These are phyloP conservation scores for Trochalopteron elliotii DNA, from an alignment of 2,113 vertebrate species.

Conservation along the genomic window DNA sequence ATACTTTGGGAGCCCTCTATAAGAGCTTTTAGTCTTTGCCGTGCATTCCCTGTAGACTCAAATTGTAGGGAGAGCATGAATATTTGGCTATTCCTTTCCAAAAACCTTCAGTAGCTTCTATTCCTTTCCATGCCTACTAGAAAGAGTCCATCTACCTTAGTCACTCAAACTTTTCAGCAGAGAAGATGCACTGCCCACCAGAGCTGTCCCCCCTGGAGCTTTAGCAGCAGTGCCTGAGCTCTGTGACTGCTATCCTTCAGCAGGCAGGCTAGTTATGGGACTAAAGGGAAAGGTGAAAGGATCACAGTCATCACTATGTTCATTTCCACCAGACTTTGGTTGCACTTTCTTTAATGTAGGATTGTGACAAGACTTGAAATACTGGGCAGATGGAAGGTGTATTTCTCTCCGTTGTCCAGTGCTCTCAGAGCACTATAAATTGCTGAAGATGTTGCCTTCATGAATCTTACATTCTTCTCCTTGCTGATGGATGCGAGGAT, in stretches of 20 bases:
- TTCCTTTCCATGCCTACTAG: neutral
- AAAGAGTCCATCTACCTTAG: neutral
- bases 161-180: neutral
- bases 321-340: neutral
- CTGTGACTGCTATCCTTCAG: neutral
- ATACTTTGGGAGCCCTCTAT: rapidly evolving
- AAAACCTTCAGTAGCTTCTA: neutral
- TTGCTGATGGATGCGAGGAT: conserved; percentile 9
- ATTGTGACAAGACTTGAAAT: neutral
- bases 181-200: neutral
- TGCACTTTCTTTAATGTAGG: neutral
- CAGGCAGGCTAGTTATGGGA: neutral
- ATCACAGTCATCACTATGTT: neutral
- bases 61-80: neutral
- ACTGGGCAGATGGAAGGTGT: neutral
- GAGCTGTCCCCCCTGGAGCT: neutral
- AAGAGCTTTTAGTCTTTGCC: neutral
- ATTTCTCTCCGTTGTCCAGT: neutral
- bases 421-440: neutral
- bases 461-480: neutral
- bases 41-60: neutral
- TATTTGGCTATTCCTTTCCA: neutral
- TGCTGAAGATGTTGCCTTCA: neutral
- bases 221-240: neutral
- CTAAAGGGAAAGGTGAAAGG: neutral